Evolutionary conservation across 2,797 vertebrate genomes (phyloP), one percentile per base, ranked within the genome.

Genomic region (Dryobates pubescens): DNA sequence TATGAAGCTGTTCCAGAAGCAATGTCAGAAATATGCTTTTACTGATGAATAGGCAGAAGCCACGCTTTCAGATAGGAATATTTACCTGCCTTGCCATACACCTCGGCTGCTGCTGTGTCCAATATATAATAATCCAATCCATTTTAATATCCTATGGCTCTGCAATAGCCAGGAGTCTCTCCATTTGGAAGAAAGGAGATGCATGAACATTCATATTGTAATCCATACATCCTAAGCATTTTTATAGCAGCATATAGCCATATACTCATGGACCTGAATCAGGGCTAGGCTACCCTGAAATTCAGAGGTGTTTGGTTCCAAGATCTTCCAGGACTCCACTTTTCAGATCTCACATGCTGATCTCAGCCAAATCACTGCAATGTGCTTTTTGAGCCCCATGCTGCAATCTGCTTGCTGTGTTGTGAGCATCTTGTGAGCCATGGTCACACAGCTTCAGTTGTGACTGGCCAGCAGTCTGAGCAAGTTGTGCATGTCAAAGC

Each of bases 41-140:
- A 22, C 82, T 76, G 74, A 85, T 86, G 70, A 94, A 93, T 68
- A 93, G 86, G 61, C 70, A 92, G 70, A 92, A 95, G 85, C 32
- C 68, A 61, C 1, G 1, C 53, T 83, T 88, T 88, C 73, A 88
- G 53, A 83, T 54, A 73, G 76, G 85, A 94, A 73, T 89, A 89
- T 93, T 94, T 93, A 93, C 95, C 89, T 93, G 85, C 76, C 41
- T 74, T 93, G 68, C 88, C 80, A 72, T 24, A 80, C 51, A 86
- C 41, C 71, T 68, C 91, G 88, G 82, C 57, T 95, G 90, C 93
- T 88, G 38, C 68, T 89, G 15, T 56, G 86, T 75, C 82, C 90
- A 80, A 72, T 85, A 67, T 75, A 71, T 84, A 91, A 91, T 79
- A 93, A 90, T 62, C 23, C 65, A 86, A 94, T 91, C 71, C 81